Percentiles rank a stretch among this genome's conserved stretches.
Evolutionary conservation across 2,888 invertebrate genomes (phyloP).

Genomic region (Nomada goodeniana): DNA sequence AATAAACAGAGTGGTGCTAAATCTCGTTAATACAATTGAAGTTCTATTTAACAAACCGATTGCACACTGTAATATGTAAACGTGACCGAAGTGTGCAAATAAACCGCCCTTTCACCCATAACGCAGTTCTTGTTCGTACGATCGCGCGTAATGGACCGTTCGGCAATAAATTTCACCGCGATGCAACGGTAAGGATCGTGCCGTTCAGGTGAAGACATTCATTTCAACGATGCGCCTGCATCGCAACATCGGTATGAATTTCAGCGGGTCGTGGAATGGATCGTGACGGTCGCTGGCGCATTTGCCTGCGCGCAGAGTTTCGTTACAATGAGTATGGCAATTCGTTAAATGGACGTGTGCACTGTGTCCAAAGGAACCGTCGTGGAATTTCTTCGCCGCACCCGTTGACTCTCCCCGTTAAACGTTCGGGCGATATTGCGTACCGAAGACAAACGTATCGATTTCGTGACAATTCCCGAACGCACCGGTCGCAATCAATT

Average conservation of each 20-base stretch:
- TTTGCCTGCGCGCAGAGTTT: slow-evolving; percentile 14
- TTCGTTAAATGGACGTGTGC: slow-evolving; percentile 44
- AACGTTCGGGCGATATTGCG: not conserved
- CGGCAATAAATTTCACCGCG: not conserved
- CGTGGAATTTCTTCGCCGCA: not conserved
- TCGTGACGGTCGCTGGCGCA: slow-evolving; percentile 6
- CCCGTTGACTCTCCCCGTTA: not conserved
- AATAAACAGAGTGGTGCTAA: too few relatives aligned
- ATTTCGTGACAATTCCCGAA: not conserved
- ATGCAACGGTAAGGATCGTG: not conserved
- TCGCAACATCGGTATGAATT: not conserved
- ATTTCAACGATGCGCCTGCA: not conserved
- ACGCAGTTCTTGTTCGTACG: not conserved
- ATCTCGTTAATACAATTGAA: too few relatives aligned
- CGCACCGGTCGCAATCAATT: too few relatives aligned
- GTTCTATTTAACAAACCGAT: too few relatives aligned
- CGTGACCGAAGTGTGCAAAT: too few relatives aligned
- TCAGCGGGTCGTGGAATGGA: slow-evolving; percentile 19
- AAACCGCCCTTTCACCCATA: not conserved
- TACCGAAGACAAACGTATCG: not conserved
- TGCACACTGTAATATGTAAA: too few relatives aligned
- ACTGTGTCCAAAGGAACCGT: slow-evolving; percentile 4
- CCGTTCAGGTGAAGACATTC: not conserved
- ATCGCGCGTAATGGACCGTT: not conserved
- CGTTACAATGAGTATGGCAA: slow-evolving; percentile 32